A percentile compares a stretch with the other conserved stretches of the same genome.
Evolutionary conservation across 2,113 vertebrate genomes (phyloP).

Genomic region (Sisor rabdophorus): DNA sequence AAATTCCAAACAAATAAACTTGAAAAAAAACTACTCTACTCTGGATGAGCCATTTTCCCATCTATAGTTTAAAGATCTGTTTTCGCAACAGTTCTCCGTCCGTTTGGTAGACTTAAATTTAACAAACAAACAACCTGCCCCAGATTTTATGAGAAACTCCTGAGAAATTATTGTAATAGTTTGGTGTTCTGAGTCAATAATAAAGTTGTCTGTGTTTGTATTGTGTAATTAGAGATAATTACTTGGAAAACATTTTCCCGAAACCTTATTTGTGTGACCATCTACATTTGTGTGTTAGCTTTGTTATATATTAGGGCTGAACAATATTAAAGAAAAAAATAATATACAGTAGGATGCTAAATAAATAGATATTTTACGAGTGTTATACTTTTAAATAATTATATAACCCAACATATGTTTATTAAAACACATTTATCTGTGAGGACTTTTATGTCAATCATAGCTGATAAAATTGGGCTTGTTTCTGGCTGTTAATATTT

Average conservation of each 20-base stretch:
- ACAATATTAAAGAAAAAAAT: too few relatives aligned
- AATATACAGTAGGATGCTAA: too few relatives aligned
- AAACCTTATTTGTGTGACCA: background rate
- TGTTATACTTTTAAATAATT: too few relatives aligned
- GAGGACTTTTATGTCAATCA: too few relatives aligned
- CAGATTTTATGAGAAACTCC: background rate
- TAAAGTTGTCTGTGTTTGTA: background rate
- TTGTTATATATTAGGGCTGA: background rate
- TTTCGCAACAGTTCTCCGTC: background rate
- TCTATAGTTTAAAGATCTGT: background rate
- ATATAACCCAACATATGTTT: too few relatives aligned
- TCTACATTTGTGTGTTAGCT: background rate
- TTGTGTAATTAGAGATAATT: background rate
- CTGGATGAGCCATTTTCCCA: slow-evolving; percentile 2
- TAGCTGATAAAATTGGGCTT: too few relatives aligned
- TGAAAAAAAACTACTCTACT: background rate
- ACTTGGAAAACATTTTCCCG: too few relatives aligned
- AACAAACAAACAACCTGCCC: background rate
- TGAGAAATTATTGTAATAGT: background rate
- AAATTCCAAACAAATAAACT: too few relatives aligned
- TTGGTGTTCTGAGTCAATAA: background rate
- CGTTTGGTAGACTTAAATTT: background rate
- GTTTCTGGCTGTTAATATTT: too few relatives aligned
- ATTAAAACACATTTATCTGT: too few relatives aligned
- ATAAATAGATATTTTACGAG: too few relatives aligned